Conservation (phyloP, 1,140 invertebrate genomes). For the Ganaspis sp. region DNA sequence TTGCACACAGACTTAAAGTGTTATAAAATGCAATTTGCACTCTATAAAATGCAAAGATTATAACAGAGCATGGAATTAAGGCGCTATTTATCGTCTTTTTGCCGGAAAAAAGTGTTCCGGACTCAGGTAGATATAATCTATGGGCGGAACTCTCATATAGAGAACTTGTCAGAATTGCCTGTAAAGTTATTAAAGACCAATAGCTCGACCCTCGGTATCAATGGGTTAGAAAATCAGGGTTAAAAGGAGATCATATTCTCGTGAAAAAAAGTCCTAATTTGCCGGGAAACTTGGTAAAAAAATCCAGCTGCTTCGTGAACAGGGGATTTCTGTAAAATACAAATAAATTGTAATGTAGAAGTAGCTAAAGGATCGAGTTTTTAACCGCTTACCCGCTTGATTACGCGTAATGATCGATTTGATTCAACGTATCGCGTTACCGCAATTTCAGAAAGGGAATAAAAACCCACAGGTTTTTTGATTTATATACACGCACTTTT, state of each 20-base stretch:
- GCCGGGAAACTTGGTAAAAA: slow-evolving; percentile 58
- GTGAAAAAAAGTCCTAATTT: slow-evolving; percentile 65
- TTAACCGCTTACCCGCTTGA: slow-evolving; percentile 67
- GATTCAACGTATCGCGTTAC: slow-evolving; percentile 69
- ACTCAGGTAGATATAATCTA: slow-evolving; percentile 24
- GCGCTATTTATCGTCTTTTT: not conserved
- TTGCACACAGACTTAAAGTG: no score
- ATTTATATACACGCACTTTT: slow-evolving; percentile 37
- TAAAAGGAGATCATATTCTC: slow-evolving; percentile 66
- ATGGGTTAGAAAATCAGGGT: slow-evolving; percentile 69
- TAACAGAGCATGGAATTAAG: not conserved
- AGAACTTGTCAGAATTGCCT: slow-evolving; percentile 22
- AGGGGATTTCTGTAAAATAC: slow-evolving; percentile 33
- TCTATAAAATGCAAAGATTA: not conserved
- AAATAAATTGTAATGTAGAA: slow-evolving; percentile 42
- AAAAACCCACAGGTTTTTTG: slow-evolving; percentile 43
- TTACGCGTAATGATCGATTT: slow-evolving; percentile 72
- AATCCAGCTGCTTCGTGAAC: slow-evolving; percentile 51
- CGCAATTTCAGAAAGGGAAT: slow-evolving; percentile 35
- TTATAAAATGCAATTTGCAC: no score
- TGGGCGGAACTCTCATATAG: slow-evolving; percentile 1
- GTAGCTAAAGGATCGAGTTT: slow-evolving; percentile 43
- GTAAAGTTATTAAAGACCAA: slow-evolving; percentile 54
- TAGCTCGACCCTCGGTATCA: slow-evolving; percentile 53
- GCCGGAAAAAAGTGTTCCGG: not conserved